Evolutionary conservation across 2,113 vertebrate species (phyloP).

Genomic region (Protomyctophum bolini): DNA sequence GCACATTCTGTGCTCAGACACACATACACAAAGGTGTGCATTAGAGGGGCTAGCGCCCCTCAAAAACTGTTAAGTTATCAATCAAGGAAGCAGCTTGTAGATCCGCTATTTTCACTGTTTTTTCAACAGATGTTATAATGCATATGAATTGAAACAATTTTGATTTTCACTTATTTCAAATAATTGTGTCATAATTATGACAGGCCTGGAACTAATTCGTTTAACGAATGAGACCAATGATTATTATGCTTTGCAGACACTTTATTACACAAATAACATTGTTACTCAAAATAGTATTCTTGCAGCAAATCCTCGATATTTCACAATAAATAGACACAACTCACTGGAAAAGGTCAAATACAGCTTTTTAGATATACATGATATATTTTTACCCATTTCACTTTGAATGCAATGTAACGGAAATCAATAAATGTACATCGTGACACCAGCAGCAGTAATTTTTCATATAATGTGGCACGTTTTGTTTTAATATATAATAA

Average conservation of each 20-base stretch:
- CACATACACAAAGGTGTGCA: no score
- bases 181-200: no score
- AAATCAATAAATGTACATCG: conserved; percentile 86
- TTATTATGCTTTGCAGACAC: conserved; percentile 93
- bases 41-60: no score
- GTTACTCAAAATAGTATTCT: conserved; percentile 99
- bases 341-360: conserved; percentile 79
- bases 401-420: conserved; percentile 83
- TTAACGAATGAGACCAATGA: neutral
- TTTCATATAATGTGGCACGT: conserved; percentile 80
- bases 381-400: conserved; percentile 70
- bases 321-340: conserved; percentile 89
- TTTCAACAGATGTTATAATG: no score
- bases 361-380: conserved; percentile 84
- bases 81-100: no score
- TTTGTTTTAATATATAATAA: conserved; percentile 76
- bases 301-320: conserved; percentile 92
- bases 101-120: no score
- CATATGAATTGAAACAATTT: no score
- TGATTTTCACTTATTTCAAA: no score
- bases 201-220: no score
- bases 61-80: no score
- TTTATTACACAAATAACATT: conserved; percentile 99
- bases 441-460: conserved; percentile 89
- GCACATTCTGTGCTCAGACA: no score